phyloP scores from a whole-genome alignment of 2,113 vertebrate genomes.

The Hyaena hyaena region DNA sequence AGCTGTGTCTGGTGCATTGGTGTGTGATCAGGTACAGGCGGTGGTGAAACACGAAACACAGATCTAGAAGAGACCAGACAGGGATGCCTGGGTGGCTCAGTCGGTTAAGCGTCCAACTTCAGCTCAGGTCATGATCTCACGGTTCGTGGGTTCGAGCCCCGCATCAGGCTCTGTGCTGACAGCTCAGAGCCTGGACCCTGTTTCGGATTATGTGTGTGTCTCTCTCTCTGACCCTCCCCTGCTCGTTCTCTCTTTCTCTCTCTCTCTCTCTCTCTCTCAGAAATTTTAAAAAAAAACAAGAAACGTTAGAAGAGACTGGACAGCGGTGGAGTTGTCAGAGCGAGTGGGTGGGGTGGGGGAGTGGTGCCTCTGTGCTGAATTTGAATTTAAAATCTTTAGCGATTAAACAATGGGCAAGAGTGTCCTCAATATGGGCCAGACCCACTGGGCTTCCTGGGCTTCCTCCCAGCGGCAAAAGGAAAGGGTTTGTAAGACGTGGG shows the following conservation, averaged over 20 bases:
- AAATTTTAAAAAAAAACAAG: too few relatives aligned
- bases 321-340: accelerated
- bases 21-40: neutral
- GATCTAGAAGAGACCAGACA: accelerated
- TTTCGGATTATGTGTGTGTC: too few relatives aligned
- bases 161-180: too few relatives aligned
- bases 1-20: neutral
- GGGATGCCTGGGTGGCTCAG: too few relatives aligned
- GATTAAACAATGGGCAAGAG: neutral
- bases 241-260: too few relatives aligned
- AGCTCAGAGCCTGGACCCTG: too few relatives aligned
- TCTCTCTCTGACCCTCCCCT: too few relatives aligned
- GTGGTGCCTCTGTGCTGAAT: neutral
- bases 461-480: neutral
- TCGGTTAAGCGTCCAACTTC: too few relatives aligned
- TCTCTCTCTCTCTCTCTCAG: too few relatives aligned
- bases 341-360: accelerated
- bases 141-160: too few relatives aligned
- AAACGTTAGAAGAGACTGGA: too few relatives aligned
- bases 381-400: neutral
- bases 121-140: too few relatives aligned
- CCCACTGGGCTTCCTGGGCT: neutral
- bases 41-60: accelerated
- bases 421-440: neutral
- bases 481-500: neutral